Base-by-base conservation (phyloP, 2,888 invertebrate genomes). In the Silvanus unidentatus region DNA sequence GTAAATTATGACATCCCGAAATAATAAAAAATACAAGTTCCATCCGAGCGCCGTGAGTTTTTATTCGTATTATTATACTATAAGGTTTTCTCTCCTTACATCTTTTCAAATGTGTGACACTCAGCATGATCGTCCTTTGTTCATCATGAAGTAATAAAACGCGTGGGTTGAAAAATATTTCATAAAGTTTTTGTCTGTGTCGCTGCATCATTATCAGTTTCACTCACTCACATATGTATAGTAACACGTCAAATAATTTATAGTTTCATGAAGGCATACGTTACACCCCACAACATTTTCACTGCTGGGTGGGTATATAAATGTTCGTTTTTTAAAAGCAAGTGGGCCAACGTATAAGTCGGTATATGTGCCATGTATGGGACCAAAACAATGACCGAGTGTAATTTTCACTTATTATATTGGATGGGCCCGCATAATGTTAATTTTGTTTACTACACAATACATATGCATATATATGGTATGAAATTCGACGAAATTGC, bases 251-350 rank as follows among this genome's bases (percentile, higher is more conserved):
- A 47, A 49, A 55, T 57, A 50, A 58, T 58, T 58, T 55, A 57
- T 56, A 53, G 50, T 53, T 55, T 54, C 52, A 47, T 47, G 53
- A 50, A 46, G 43, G 50, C 52, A 54, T 53, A 54, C 48, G 52
- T 54, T 53, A 57, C 49, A 52, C 52, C 53, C 56, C 49, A 48
- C 53, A 52, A 22, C 22, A 22, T 22, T 22, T 22, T 8, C 22
- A 22, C 22, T 22, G 22, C 22, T 22, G 22, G 8, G 3, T 3
- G 22, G 22, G 48, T 52, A 52, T 53, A 53, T 51, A 53, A 50
- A 38, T 47, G 44, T 50, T 43, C 54, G 52, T 55, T 53, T 50
- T 50, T 57, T 22, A 22, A 22, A 22, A 22, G 10, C 52, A 57
- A 50, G 42, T 45, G 47, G 50, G 49, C 40, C 39, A 35, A 48